Conservation (phyloP, 2,113 vertebrate genomes). For the Solea senegalensis region DNA sequence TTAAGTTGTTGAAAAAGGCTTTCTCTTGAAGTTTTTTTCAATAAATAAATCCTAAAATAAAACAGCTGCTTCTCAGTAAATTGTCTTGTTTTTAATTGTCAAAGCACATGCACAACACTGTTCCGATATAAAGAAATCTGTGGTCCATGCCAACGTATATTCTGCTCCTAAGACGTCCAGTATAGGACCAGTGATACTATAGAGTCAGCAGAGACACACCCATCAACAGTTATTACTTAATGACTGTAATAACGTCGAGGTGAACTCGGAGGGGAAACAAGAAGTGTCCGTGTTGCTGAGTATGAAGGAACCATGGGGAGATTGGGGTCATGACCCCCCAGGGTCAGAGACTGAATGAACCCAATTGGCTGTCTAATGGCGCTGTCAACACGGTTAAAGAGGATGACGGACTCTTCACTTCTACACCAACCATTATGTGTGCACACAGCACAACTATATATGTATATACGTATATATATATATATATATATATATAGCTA, state of each 20-base stretch:
- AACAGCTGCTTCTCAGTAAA: no score
- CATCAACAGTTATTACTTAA: constrained; percentile 7
- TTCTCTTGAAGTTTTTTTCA: no score
- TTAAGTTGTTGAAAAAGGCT: no score
- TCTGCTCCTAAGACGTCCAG: no score
- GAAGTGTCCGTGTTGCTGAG: constrained; percentile 12
- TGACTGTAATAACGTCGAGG: not conserved
- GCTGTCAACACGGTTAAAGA: constrained; percentile 13
- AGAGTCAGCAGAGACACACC: not conserved
- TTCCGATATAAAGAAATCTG: no score
- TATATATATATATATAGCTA: no score
- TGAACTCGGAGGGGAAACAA: not conserved
- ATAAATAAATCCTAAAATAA: no score
- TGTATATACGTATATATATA: no score
- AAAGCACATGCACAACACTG: no score
- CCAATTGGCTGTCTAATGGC: constrained; percentile 21
- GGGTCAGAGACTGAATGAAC: not conserved
- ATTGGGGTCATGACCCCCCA: constrained; percentile 17
- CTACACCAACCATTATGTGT: not conserved
- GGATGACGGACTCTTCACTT: not conserved
- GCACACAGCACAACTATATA: not conserved
- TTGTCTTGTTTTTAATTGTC: no score
- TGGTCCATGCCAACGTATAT: no score
- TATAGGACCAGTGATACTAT: no score
- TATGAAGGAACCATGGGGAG: constrained; percentile 9